These are phyloP conservation scores for Camarhynchus parvulus DNA, from an alignment of 2,113 vertebrate genomes.

Conservation along the genomic window DNA sequence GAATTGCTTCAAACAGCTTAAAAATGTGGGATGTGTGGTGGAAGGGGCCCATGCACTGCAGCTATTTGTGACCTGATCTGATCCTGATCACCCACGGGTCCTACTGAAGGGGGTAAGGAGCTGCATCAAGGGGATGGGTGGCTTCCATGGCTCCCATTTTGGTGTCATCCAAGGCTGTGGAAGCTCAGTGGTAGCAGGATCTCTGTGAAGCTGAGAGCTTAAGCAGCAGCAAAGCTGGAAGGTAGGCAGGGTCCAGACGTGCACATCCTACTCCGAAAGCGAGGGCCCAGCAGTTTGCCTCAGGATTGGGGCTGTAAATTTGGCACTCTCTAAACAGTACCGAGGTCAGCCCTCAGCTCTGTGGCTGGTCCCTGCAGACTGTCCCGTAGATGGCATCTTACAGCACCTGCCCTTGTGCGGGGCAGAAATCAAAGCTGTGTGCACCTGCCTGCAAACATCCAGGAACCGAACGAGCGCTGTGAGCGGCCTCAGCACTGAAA, in stretches of 20 bases:
- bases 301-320: not conserved
- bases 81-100: not conserved
- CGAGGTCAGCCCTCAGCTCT: not conserved
- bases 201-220: not conserved
- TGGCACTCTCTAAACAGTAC: not conserved
- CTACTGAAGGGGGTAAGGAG: not conserved
- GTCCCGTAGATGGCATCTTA: not conserved
- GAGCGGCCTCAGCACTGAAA: accelerated
- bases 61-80: not conserved
- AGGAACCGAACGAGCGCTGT: not conserved
- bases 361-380: not conserved
- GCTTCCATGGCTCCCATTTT: not conserved
- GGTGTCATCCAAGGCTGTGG: not conserved
- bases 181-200: accelerated
- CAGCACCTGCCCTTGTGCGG: accelerated
- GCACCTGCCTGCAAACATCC: not conserved
- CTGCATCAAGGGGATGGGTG: not conserved
- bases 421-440: not conserved
- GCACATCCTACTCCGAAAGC: accelerated
- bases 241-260: not conserved
- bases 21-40: not conserved
- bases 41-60: not conserved
- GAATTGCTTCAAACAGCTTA: not conserved
- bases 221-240: not conserved
- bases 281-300: not conserved